Base-by-base conservation (phyloP, 2,888 invertebrate genomes). In the Hesperia comma region DNA sequence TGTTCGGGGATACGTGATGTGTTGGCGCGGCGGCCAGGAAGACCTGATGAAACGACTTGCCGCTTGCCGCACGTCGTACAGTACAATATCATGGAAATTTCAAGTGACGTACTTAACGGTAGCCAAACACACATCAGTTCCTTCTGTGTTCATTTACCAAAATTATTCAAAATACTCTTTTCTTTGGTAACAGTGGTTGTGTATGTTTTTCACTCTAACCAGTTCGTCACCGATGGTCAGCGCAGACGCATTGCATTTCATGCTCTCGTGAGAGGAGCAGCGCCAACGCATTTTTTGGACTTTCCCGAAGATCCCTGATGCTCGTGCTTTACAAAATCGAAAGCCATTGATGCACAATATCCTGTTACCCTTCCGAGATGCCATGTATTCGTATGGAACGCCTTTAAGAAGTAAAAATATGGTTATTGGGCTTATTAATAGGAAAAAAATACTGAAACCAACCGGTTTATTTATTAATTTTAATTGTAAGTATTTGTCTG, bases 121-220 rank as follows among this genome's bases (percentile, higher is more conserved):
- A n/a, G n/a, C n/a, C n/a, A n/a, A n/a, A n/a, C n/a, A n/a, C n/a
- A n/a, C n/a, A n/a, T n/a, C n/a, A n/a, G n/a, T n/a, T n/a, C n/a
- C n/a, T n/a, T n/a, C n/a, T n/a, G n/a, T n/a, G n/a, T n/a, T n/a
- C n/a, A 33, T 8, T 5, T 8, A 33, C 7, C 1, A 12, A 12
- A 17, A 46, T 46, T 17, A 46, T 46, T 46, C 46, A 46, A 46
- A 46, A 17, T 46, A 46, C 8, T 46, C 46, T 46, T 46, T 46
- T 17, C 46, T 46, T 46, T 46, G 46, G n/a, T 17, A 46, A 8
- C 15, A 6, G 12, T 46, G 46, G 17, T 46, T 46, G 15, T 46
- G 46, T 46, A 17, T 17, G 12, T 46, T 46, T 46, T 46, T 46
- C 17, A 46, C 46, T 15, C 1, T 46, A 2, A 46, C 2, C 12